These are phyloP conservation scores for Fopius arisanus DNA, from an alignment of 1,140 invertebrate species.

Conservation along the genomic window DNA sequence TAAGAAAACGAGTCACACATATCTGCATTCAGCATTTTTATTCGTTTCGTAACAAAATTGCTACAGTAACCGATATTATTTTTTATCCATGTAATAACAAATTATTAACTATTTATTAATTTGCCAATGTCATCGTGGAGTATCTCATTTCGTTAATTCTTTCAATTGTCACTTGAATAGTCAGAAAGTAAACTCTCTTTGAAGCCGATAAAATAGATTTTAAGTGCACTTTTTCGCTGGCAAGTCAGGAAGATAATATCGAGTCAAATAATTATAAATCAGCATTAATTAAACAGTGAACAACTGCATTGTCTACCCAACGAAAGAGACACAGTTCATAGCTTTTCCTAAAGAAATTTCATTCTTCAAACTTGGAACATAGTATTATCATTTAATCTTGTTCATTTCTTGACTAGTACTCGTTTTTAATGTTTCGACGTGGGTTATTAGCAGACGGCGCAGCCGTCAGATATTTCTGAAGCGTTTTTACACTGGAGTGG, in stretches of 20 bases:
- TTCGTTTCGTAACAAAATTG: slow-evolving; percentile 36
- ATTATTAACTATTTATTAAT: slow-evolving; percentile 27
- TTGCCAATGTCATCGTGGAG: slow-evolving; percentile 4
- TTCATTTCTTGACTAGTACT: slow-evolving; percentile 33
- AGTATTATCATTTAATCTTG: not conserved
- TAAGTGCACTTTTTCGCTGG: slow-evolving; percentile 25
- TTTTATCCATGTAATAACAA: slow-evolving; percentile 39
- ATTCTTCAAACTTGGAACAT: not conserved
- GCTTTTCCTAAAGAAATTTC: not conserved
- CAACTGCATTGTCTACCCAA: not conserved
- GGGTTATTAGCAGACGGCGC: slow-evolving; percentile 20
- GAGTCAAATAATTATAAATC: not conserved
- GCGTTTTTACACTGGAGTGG: slow-evolving; percentile 31
- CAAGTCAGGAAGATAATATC: not conserved
- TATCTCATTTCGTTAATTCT: slow-evolving; percentile 3
- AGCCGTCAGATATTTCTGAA: slow-evolving; percentile 42
- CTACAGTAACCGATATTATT: slow-evolving; percentile 34
- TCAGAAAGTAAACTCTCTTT: slow-evolving; percentile 6
- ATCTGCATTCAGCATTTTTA: slow-evolving; percentile 23
- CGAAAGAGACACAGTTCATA: slow-evolving; percentile 16
- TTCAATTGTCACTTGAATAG: not conserved
- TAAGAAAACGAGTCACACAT: not conserved
- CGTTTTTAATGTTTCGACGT: slow-evolving; percentile 29
- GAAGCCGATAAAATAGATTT: slow-evolving; percentile 20
- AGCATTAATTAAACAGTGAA: not conserved